These are phyloP conservation scores for Aphidius colemani DNA, from an alignment of 2,888 invertebrate species.

Conservation along the genomic window DNA sequence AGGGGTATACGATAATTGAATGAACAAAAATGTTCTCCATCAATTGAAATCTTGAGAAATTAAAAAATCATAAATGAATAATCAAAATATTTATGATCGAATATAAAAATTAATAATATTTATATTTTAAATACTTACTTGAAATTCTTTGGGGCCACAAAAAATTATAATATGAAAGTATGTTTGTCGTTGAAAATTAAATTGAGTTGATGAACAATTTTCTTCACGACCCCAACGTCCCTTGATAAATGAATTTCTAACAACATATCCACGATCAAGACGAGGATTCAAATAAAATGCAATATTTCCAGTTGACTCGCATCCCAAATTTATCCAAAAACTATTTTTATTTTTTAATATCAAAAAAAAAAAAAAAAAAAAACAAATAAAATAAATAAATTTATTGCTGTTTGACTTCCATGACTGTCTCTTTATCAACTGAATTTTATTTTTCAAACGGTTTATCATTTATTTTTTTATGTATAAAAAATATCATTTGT, in stretches of 20 bases:
- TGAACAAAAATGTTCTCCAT: slow-evolving; percentile 75
- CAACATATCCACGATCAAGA: slow-evolving; percentile 76
- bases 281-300: slow-evolving; percentile 84
- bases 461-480: too few relatives aligned
- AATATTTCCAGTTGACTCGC: slow-evolving; percentile 62
- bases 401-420: too few relatives aligned
- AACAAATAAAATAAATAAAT: too few relatives aligned
- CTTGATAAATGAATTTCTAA: slow-evolving; percentile 72
- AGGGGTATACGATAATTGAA: slow-evolving; percentile 71
- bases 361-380: too few relatives aligned
- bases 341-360: slow-evolving; percentile 51
- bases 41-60: slow-evolving; percentile 67
- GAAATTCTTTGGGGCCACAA: slow-evolving; percentile 51
- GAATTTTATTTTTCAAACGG: too few relatives aligned
- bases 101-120: not conserved
- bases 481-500: too few relatives aligned
- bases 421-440: too few relatives aligned
- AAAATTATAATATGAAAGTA: slow-evolving; percentile 54
- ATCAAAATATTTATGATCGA: not conserved
- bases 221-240: slow-evolving; percentile 80
- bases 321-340: slow-evolving; percentile 69
- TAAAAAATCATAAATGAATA: slow-evolving; percentile 1
- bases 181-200: slow-evolving; percentile 45
- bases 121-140: slow-evolving; percentile 40
- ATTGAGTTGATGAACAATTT: slow-evolving; percentile 61